These are phyloP conservation scores for Tetramorium parvispinum DNA, from an alignment of 1,140 invertebrate species.

Conservation along the genomic window DNA sequence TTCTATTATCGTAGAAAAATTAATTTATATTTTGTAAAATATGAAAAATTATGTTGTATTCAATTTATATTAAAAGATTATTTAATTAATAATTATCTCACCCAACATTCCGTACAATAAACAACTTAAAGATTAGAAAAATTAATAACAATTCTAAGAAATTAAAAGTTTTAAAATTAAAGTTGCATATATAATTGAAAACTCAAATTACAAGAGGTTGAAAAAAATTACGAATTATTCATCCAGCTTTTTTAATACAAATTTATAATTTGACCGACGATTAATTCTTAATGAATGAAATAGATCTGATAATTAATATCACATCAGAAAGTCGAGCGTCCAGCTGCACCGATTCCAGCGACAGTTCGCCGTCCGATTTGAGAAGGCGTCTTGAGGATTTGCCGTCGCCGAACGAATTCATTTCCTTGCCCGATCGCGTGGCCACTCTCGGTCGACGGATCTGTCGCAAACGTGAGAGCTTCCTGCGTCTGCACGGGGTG, in stretches of 20 bases:
- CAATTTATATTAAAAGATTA: slow-evolving; percentile 4
- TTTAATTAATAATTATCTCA: neutral
- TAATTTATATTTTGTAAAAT: neutral
- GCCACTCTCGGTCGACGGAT: slow-evolving; percentile 59
- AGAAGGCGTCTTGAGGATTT: slow-evolving; percentile 69
- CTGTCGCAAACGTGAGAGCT: slow-evolving; percentile 64
- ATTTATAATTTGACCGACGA: neutral
- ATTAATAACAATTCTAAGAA: neutral
- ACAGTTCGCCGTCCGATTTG: slow-evolving; percentile 70
- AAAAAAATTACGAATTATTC: neutral
- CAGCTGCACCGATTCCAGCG: slow-evolving; percentile 43
- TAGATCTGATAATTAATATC: slow-evolving; percentile 38
- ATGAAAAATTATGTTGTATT: neutral
- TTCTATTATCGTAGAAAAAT: neutral
- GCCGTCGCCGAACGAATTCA: slow-evolving; percentile 60
- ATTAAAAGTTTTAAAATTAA: neutral
- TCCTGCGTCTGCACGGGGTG: slow-evolving; percentile 58
- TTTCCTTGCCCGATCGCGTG: slow-evolving; percentile 44
- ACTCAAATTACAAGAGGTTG: neutral
- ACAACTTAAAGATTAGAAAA: neutral
- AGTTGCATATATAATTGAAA: neutral
- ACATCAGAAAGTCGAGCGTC: slow-evolving; percentile 3
- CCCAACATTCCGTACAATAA: neutral
- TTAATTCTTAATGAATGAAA: slow-evolving; percentile 45
- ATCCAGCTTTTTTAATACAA: neutral